Percentiles rank a stretch among this genome's conserved stretches.
phyloP scores from a whole-genome alignment of 1,140 invertebrate species.

The Achatina immaculata region DNA sequence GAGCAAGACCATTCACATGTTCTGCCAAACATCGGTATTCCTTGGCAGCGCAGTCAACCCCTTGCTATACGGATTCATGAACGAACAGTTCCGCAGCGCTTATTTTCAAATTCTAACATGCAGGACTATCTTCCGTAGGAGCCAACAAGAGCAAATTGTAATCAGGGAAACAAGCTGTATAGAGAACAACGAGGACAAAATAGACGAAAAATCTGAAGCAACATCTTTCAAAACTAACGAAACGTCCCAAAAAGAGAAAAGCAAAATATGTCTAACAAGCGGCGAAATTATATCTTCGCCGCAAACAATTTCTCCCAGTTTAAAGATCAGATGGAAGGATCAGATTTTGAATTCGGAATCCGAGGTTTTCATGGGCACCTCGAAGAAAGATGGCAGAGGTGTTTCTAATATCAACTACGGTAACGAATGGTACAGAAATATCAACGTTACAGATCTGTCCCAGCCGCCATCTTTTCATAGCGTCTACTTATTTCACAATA shows the following conservation, averaged over 20 bases:
- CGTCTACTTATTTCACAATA: background rate
- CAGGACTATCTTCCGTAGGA: background rate
- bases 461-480: background rate
- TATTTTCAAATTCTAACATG: conserved; percentile 81
- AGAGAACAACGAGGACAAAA: background rate
- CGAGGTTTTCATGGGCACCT: background rate
- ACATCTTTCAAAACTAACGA: background rate
- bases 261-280: background rate
- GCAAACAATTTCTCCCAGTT: background rate
- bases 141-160: background rate
- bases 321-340: background rate
- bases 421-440: background rate
- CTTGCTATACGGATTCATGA: conserved; percentile 85
- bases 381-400: background rate
- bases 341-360: background rate
- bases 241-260: background rate
- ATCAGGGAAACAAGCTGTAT: background rate
- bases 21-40: conserved; percentile 53
- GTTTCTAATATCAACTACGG: background rate
- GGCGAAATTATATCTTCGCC: background rate
- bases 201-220: background rate
- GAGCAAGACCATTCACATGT: conserved; percentile 56
- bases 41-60: conserved; percentile 72
- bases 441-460: background rate
- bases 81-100: conserved; percentile 86